phyloP scores from a whole-genome alignment of 2,888 invertebrate genomes.

The Hanleya hanleyi region DNA sequence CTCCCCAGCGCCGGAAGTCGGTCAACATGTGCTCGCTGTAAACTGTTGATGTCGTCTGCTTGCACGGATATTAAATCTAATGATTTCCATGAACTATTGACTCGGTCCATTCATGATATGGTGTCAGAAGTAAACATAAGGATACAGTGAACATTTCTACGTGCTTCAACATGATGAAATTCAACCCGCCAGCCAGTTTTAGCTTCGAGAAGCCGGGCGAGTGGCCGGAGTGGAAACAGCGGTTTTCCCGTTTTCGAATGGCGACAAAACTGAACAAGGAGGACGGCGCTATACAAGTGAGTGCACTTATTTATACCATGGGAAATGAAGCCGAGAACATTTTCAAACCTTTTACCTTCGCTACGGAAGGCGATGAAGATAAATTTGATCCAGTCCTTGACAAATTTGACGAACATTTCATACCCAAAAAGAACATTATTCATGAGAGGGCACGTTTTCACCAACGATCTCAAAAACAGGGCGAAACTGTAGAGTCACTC shows the following conservation, averaged over 20 bases:
- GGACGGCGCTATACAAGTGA: slow-evolving; percentile 18
- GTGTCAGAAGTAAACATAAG: not conserved
- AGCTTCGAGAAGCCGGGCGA: slow-evolving; percentile 18
- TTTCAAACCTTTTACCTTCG: slow-evolving; percentile 22
- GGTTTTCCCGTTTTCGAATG: slow-evolving; percentile 17
- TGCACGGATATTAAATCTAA: no score
- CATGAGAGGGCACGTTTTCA: slow-evolving; percentile 26
- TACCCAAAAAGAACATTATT: slow-evolving; percentile 22
- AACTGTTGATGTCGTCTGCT: no score
- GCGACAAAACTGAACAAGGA: slow-evolving; percentile 18
- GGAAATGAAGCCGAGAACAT: slow-evolving; percentile 22
- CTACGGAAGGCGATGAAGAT: slow-evolving; percentile 7
- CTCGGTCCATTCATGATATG: no score
- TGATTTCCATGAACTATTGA: no score
- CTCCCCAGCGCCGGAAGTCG: no score
- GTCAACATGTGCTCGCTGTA: no score
- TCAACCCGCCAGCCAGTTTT: slow-evolving; percentile 20
- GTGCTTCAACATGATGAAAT: slow-evolving; percentile 17
- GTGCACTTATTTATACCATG: slow-evolving; percentile 25
- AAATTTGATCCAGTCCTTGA: slow-evolving; percentile 19
- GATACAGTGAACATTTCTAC: not conserved
- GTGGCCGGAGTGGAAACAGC: slow-evolving; percentile 26
- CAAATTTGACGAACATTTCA: slow-evolving; percentile 29
- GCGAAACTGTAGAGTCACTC: slow-evolving; percentile 22
- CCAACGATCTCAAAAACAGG: slow-evolving; percentile 4